phyloP scores from a whole-genome alignment of 2,888 invertebrate genomes.

The Nemotelus nigrinus region DNA sequence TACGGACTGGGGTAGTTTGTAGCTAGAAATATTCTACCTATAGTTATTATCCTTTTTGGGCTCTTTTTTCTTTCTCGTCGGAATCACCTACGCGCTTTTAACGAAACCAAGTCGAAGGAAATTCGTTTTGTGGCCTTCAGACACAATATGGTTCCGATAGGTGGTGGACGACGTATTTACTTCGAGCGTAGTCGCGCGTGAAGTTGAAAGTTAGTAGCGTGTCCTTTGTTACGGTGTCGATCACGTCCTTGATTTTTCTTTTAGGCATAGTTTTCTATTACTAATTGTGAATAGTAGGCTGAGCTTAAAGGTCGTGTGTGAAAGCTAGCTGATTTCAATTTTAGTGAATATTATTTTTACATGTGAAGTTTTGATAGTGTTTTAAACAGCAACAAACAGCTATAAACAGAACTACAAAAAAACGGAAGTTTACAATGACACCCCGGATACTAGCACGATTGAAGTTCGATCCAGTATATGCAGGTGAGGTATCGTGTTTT shows the following conservation, averaged over 20 bases:
- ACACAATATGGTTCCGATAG: background rate
- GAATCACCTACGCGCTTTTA: background rate
- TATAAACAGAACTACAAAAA: no score
- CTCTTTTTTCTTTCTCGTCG: background rate
- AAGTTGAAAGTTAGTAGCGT: background rate
- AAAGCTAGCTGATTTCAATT: no score
- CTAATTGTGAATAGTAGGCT: no score
- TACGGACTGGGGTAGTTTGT: background rate
- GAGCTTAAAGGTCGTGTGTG: no score
- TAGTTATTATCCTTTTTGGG: background rate
- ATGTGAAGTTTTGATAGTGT: no score
- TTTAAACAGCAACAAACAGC: no score
- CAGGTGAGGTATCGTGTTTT: slow-evolving; percentile 12
- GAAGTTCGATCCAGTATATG: slow-evolving; percentile 16
- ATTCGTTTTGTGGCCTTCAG: background rate
- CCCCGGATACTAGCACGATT: slow-evolving; percentile 29
- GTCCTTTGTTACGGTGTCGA: no score
- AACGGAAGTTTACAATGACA: background rate
- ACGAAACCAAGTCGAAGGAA: background rate
- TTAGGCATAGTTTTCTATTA: no score
- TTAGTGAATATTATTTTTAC: no score
- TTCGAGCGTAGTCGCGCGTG: slow-evolving; percentile 19
- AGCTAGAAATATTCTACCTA: background rate
- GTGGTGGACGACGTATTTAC: background rate
- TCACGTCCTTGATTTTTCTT: no score